A percentile compares a stretch with the other conserved stretches of the same genome.
phyloP scores from a whole-genome alignment of 2,113 vertebrate species.

The Perca fluviatilis region DNA sequence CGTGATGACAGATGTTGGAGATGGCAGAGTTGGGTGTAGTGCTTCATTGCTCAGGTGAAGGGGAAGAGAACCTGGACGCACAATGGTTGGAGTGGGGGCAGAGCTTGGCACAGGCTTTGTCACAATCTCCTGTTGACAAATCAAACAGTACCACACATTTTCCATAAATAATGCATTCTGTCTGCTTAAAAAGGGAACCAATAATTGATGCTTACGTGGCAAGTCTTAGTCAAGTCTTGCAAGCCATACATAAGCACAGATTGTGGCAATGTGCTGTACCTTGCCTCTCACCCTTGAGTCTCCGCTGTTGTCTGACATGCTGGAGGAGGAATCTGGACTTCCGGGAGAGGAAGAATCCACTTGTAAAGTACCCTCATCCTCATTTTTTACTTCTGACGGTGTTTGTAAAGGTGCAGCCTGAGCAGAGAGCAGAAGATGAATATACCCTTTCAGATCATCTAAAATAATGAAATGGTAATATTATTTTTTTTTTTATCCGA shows the following conservation, averaged over 20 bases:
- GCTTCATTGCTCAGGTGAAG: slow-evolving; percentile 92
- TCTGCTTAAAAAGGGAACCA: not conserved
- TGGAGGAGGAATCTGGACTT: slow-evolving; percentile 88
- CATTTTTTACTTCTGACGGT: slow-evolving; percentile 90
- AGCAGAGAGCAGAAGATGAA: slow-evolving; percentile 31
- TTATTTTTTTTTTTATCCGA: not conserved
- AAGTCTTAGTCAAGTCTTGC: not conserved
- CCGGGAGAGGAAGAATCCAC: slow-evolving; percentile 93
- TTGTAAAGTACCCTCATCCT: slow-evolving; percentile 92
- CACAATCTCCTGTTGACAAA: slow-evolving; percentile 82
- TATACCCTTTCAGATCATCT: not conserved
- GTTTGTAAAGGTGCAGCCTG: slow-evolving; percentile 84
- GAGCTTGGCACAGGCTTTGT: slow-evolving; percentile 88
- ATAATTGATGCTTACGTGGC: not conserved
- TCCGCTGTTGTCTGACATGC: slow-evolving; percentile 82
- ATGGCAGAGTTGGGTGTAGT: slow-evolving; percentile 93
- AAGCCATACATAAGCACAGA: not conserved
- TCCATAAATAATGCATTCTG: not conserved
- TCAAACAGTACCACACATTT: not conserved
- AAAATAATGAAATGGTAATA: not conserved
- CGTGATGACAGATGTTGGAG: slow-evolving; percentile 97
- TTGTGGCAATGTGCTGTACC: not conserved
- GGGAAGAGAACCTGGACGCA: slow-evolving; percentile 94
- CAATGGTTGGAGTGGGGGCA: slow-evolving; percentile 93
- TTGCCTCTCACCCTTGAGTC: slow-evolving; percentile 75